phyloP scores from a whole-genome alignment of 2,797 vertebrate genomes.

The Muscicapa striata region DNA sequence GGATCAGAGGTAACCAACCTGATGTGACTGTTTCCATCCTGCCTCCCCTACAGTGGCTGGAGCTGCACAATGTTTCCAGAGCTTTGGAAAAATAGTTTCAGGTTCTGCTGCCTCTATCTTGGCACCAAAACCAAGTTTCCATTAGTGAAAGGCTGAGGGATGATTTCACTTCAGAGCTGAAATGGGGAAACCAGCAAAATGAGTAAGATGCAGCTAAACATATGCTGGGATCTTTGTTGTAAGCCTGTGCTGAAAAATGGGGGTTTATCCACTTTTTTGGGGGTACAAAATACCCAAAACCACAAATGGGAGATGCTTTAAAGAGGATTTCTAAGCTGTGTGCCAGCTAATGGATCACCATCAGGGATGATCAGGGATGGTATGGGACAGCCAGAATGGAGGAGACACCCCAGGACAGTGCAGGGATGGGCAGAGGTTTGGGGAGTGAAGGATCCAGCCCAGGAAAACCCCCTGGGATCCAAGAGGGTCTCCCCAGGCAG shows the following conservation, averaged over 20 bases:
- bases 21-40: conserved; percentile 63
- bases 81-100: conserved; percentile 71
- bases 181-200: conserved; percentile 69
- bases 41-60: conserved; percentile 36
- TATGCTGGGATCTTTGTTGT: neutral
- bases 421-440: neutral
- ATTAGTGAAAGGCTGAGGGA: conserved; percentile 70
- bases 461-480: neutral
- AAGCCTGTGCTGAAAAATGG: neutral
- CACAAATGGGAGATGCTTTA: fast-evolving
- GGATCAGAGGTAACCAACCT: conserved; percentile 33
- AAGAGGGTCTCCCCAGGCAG: neutral
- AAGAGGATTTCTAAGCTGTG: neutral
- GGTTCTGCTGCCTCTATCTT: conserved; percentile 68
- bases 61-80: conserved; percentile 61
- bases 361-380: neutral
- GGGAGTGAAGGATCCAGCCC: neutral
- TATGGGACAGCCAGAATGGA: fast-evolving
- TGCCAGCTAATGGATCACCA: neutral
- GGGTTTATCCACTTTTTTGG: neutral
- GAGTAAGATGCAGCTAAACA: conserved; percentile 16
- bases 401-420: neutral
- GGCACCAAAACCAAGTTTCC: conserved; percentile 75
- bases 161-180: conserved; percentile 71
- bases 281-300: too few species aligned